phyloP scores from a whole-genome alignment of 2,113 vertebrate species.

The Labeo rohita region DNA sequence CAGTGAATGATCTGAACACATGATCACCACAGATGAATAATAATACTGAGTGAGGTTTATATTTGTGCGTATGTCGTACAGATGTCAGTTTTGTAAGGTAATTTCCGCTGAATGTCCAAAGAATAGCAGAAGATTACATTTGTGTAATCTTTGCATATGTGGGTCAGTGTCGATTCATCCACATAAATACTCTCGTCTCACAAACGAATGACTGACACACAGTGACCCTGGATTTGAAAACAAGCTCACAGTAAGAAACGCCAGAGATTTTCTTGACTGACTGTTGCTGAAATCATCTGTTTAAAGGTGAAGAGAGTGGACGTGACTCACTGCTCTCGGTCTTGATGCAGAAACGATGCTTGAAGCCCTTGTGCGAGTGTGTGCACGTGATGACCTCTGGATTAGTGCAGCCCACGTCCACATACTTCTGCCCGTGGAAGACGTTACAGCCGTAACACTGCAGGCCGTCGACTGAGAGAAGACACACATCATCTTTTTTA shows the following conservation, averaged over 20 bases:
- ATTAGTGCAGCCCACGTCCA: conserved; percentile 86
- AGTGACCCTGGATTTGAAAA: neutral
- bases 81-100: conserved; percentile 1
- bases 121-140: conserved; percentile 36
- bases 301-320: neutral
- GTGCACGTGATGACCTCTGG: conserved; percentile 91
- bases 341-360: conserved; percentile 91
- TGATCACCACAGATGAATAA: too few species aligned
- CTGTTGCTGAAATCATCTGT: too few species aligned
- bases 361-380: conserved; percentile 90
- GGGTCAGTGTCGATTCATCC: conserved; percentile 23
- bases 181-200: neutral
- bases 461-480: conserved; percentile 76
- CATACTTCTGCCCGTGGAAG: conserved; percentile 81
- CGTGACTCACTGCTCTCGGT: conserved; percentile 88
- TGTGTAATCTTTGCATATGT: conserved; percentile 28
- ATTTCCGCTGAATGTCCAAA: neutral
- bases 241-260: neutral
- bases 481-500: neutral
- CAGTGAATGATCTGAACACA: too few species aligned
- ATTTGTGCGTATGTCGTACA: neutral
- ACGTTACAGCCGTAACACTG: conserved; percentile 93
- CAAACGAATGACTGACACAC: neutral
- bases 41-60: too few species aligned
- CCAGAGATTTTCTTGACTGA: neutral